Percentiles rank a stretch among this genome's conserved stretches.
Evolutionary conservation across 2,888 invertebrate genomes (phyloP).

Genomic region (Sinelater perroti): DNA sequence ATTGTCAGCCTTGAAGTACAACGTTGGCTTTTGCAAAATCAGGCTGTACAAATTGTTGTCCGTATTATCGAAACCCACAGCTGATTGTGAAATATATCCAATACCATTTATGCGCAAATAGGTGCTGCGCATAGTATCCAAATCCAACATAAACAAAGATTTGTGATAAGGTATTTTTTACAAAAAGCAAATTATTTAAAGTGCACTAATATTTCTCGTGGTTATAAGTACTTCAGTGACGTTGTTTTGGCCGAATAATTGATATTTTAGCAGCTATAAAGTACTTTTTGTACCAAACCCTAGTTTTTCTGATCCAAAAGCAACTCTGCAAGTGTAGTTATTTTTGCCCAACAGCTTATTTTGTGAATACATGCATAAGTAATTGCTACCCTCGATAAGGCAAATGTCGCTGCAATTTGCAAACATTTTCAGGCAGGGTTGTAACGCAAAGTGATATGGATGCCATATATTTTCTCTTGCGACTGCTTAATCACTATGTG

Average conservation of each 20-base stretch:
- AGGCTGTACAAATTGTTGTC: too few relatives aligned
- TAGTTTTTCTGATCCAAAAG: slow-evolving; percentile 54
- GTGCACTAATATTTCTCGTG: slow-evolving; percentile 68
- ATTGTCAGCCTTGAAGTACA: too few relatives aligned
- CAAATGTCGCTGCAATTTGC: slow-evolving; percentile 81
- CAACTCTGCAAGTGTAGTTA: slow-evolving; percentile 64
- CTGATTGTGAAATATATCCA: slow-evolving; percentile 59
- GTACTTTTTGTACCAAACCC: slow-evolving; percentile 67
- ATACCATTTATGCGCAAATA: slow-evolving; percentile 1
- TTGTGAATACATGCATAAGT: slow-evolving; percentile 79
- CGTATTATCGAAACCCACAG: slow-evolving; percentile 70
- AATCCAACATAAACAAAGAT: slow-evolving; percentile 54
- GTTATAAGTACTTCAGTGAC: slow-evolving; percentile 56
- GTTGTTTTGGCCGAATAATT: slow-evolving; percentile 72
- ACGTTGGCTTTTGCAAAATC: too few relatives aligned
- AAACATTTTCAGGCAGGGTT: slow-evolving; percentile 57
- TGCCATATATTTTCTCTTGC: slow-evolving; percentile 66
- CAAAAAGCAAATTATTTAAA: slow-evolving; percentile 62
- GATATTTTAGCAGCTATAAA: slow-evolving; percentile 71
- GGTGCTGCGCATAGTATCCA: slow-evolving; percentile 45
- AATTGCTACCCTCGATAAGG: slow-evolving; percentile 68
- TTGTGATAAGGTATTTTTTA: slow-evolving; percentile 63
- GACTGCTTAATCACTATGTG: slow-evolving; percentile 65
- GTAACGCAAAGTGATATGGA: slow-evolving; percentile 77
- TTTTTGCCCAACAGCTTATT: slow-evolving; percentile 69